Percentiles rank a stretch among this genome's conserved stretches.
phyloP scores from a whole-genome alignment of 2,113 vertebrate species.

The Tyrannus savana region DNA sequence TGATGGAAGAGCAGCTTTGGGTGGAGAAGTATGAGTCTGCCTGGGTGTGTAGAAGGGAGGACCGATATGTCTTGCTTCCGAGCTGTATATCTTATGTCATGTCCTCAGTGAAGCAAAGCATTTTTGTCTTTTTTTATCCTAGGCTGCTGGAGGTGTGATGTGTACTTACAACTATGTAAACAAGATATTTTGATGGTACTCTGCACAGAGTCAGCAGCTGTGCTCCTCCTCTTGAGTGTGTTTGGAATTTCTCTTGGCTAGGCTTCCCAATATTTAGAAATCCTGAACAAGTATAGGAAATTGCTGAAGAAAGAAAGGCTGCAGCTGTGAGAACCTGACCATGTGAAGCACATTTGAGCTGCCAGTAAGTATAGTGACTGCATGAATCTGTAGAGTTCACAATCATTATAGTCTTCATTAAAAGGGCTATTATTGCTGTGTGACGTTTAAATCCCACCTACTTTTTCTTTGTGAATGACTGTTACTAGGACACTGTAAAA shows the following conservation, averaged over 20 bases:
- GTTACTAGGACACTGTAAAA: not conserved
- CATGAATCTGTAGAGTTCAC: not conserved
- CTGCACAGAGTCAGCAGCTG: not conserved
- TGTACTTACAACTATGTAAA: not conserved
- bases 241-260: not conserved
- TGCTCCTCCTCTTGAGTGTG: not conserved
- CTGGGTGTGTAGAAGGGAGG: not conserved
- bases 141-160: not conserved
- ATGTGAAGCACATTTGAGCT: not conserved
- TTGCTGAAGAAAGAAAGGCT: not conserved
- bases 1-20: not conserved
- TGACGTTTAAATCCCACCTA: not conserved
- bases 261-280: not conserved
- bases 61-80: not conserved
- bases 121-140: not conserved
- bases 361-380: not conserved
- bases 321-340: not conserved
- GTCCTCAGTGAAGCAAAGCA: not conserved
- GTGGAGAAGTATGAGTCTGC: not conserved
- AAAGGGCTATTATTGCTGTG: not conserved
- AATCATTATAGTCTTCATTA: not conserved
- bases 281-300: not conserved
- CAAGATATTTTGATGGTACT: not conserved
- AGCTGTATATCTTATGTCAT: rapidly evolving
- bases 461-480: not conserved